Evolutionary conservation across 2,888 invertebrate species (phyloP).

Genomic region (Aphidoletes aphidimyza): DNA sequence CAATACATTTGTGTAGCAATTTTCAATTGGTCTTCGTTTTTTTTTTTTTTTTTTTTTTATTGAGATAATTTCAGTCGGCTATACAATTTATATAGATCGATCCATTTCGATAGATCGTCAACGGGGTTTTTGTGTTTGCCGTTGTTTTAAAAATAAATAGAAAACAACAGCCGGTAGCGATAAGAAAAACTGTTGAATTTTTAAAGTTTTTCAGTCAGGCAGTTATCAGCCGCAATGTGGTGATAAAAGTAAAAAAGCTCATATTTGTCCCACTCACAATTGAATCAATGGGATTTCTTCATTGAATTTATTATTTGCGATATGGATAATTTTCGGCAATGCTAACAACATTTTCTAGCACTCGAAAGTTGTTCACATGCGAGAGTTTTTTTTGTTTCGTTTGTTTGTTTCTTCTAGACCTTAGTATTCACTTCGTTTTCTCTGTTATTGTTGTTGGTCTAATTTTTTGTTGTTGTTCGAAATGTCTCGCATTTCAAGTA

Average conservation of each 20-base stretch:
- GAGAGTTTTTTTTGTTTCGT: too few species aligned
- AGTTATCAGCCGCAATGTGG: conserved; percentile 1
- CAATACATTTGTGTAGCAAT: too few species aligned
- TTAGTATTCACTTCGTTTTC: too few species aligned
- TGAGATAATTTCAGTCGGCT: not conserved
- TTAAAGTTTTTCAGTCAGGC: not conserved
- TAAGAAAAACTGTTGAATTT: not conserved
- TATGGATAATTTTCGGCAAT: too few species aligned
- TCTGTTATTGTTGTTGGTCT: too few species aligned
- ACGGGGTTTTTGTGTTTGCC: not conserved
- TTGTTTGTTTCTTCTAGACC: too few species aligned
- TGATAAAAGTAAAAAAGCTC: not conserved
- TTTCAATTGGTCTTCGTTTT: not conserved
- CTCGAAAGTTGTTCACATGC: too few species aligned
- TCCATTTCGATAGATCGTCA: not conserved
- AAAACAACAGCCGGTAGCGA: not conserved
- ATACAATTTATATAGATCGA: not conserved
- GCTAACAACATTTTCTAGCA: too few species aligned
- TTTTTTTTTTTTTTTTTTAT: not conserved
- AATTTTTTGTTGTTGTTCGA: too few species aligned
- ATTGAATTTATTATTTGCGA: too few species aligned
- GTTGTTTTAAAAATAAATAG: not conserved
- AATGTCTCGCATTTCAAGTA: not conserved
- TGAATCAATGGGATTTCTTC: too few species aligned
- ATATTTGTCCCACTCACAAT: not conserved